Base-by-base conservation (phyloP, 1,140 invertebrate species). In the Choristoneura fumiferana region DNA sequence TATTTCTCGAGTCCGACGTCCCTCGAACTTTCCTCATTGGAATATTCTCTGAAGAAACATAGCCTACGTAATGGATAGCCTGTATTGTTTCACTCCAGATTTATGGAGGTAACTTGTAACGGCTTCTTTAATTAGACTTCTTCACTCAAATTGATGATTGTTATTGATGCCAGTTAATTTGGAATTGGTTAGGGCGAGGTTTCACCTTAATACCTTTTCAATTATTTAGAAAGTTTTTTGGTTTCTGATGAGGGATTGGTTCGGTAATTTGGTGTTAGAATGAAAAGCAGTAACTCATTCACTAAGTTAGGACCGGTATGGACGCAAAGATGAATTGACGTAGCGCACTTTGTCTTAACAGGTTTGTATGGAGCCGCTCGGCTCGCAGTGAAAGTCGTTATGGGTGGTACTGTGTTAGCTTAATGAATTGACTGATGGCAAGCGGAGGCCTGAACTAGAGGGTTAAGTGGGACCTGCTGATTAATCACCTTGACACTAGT, bases 51-150 rank as follows among this genome's bases (percentile, higher is more conserved):
- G 63, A 79, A 82, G 77, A 80, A 81, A 80, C 80, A 82, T 80
- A 72, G 70, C 71, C 74, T 66, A 60, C 60, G 76, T 84, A 86
- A 86, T 81, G 76, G 75, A 88, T 85, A 81, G 79, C 76, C 67
- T 78, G 73, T 87, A 88, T 87, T 87, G 85, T 84, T 83, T 78
- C 68, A 70, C 67, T 66, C 71, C 81, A 87, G 81, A 88, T 88
- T 88, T 87, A 88, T 88, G 82, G 82, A 84, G 82, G 81, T 86
- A 87, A 88, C 82, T 88, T 86, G 82, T 86, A 86, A 86, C 80
- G 81, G 81, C 83, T 88, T 86, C 83, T 85, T 85, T 85, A 88
- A 88, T 86, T 87, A 88, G 76, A 84, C 76, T 86, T 84, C 83
- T 88, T 85, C 72, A 84, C 74, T 80, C 82, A 85, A 87, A 88